Evolutionary conservation across 2,113 vertebrate genomes (phyloP), one percentile per base, ranked within the genome.

Genomic region (Coregonus clupeaformis): DNA sequence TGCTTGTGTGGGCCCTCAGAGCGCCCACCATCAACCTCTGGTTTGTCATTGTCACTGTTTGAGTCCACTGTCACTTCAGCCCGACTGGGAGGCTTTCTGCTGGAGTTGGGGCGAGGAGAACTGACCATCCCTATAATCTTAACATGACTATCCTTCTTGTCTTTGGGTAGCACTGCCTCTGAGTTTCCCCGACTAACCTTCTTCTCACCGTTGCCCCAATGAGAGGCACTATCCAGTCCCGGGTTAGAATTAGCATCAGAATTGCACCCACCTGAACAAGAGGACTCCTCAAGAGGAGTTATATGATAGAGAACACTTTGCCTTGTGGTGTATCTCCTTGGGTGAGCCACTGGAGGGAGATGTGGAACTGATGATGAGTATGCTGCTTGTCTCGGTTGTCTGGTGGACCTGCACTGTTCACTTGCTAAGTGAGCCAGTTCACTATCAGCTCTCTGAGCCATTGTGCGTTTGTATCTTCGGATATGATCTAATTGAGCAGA

Each of bases 391-490:
- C 22, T 82, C 42, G 55, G 85, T 80, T 82, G 88, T 57, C 79
- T 85, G 62, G 85, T 86, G 55, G 92, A 88, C 86, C 94, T 92
- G 72, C 96, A 98, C 30, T 80, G 92, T 69, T 96, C 90, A 83
- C 91, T 88, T 80, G 89, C 82, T 25, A 77, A 74, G 29, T 77
- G 69, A 63, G 86, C 86, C 77, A 88, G 89, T 6, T 85, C 87
- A 2, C 75, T 73, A 78, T 89, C 88, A 14, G 85, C 90, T 72
- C 81, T 90, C 77, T 76, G 89, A 11, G 87, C 89, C 85, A 93
- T 62, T 52, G 87, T 74, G 63, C 89, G 87, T 82, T 93, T 94
- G 74, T 82, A 77, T n/a, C 74, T 82, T 87, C 85, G 79, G 77
- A 86, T 84, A 0, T 80, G 84, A 22, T 94, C 89, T 0, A 88